Evolutionary conservation across 2,888 invertebrate species (phyloP).

Genomic region (Sisyra terminalis): DNA sequence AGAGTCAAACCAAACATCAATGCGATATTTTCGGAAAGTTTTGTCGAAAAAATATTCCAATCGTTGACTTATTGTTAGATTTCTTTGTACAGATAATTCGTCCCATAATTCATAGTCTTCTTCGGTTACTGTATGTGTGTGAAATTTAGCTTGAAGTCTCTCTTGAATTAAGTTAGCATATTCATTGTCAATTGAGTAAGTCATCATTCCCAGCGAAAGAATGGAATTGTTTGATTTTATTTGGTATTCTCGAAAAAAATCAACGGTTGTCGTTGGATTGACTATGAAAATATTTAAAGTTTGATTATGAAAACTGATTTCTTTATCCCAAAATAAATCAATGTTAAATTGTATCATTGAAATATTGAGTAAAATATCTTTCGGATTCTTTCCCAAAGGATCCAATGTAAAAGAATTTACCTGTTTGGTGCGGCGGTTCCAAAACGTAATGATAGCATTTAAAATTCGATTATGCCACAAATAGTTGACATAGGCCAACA

Average conservation of each 20-base stretch:
- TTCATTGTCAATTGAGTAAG: too few relatives aligned
- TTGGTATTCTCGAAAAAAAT: neutral
- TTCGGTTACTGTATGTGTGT: too few relatives aligned
- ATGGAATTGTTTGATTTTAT: too few relatives aligned
- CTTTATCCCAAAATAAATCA: conserved; percentile 18
- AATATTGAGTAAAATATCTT: neutral
- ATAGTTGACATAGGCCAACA: neutral
- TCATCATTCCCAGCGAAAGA: too few relatives aligned
- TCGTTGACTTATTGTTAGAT: neutral
- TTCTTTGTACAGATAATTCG: neutral
- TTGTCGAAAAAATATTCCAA: neutral
- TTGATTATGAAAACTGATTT: conserved; percentile 21
- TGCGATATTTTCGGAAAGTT: neutral
- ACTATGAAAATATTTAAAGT: neutral
- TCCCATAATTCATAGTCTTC: neutral
- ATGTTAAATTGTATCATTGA: conserved; percentile 4
- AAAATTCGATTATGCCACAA: conserved; percentile 1
- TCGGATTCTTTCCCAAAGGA: neutral
- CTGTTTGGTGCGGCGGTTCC: neutral
- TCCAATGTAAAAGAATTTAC: conserved; percentile 2
- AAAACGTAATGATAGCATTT: conserved; percentile 1
- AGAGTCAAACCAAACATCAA: conserved; percentile 1
- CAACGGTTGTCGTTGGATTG: neutral
- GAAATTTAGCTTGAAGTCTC: neutral
- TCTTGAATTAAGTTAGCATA: neutral